Evolutionary conservation across 2,797 vertebrate genomes (phyloP).

Genomic region (Falco naumanni): DNA sequence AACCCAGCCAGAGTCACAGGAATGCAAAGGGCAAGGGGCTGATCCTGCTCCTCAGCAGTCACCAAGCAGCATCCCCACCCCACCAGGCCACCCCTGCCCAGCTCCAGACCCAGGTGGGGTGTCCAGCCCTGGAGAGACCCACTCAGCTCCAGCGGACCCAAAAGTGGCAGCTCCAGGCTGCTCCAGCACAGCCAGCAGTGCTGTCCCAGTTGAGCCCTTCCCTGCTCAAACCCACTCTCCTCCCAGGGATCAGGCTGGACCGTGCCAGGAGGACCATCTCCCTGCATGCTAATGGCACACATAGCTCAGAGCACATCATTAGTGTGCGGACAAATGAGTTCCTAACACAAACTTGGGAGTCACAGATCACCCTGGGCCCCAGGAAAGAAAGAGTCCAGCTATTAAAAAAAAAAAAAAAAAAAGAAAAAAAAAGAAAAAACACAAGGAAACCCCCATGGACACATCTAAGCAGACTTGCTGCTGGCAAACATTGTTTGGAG

Average conservation of each 20-base stretch:
- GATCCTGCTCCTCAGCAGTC: not conserved
- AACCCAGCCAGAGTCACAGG: not conserved
- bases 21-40: not conserved
- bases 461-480: conserved; percentile 60
- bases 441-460: conserved; percentile 57
- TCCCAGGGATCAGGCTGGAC: not conserved
- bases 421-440: not conserved
- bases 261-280: not conserved
- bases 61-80: not conserved
- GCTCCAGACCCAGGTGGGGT: not conserved
- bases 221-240: not conserved
- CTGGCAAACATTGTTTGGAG: conserved; percentile 65
- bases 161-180: not conserved
- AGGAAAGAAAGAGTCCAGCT: not conserved
- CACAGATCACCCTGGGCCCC: conserved; percentile 25
- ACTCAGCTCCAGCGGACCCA: not conserved
- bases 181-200: not conserved
- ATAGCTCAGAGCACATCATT: not conserved
- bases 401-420: not conserved
- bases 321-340: not conserved
- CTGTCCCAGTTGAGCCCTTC: not conserved
- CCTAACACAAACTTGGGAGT: not conserved
- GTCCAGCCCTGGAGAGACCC: not conserved
- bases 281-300: accelerated
- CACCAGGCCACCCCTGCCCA: accelerated